These are phyloP conservation scores for Drosophila birchii DNA, from an alignment of 2,888 invertebrate species.

Conservation along the genomic window DNA sequence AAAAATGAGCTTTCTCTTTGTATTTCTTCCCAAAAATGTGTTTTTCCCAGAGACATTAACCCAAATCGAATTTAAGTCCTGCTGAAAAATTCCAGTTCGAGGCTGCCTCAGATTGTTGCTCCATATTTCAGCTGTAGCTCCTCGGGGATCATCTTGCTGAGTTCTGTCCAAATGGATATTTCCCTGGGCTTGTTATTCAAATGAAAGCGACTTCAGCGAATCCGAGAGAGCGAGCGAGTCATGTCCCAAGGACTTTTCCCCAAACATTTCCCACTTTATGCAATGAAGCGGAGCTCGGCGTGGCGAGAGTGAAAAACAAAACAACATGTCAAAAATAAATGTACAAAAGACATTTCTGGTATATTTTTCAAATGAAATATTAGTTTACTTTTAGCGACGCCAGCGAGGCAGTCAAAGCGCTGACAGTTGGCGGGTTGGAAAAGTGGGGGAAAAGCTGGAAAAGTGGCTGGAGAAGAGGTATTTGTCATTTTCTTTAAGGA, in stretches of 20 bases:
- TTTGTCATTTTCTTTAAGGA: constrained; percentile 78
- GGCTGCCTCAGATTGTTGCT: constrained; percentile 15
- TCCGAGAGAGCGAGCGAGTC: constrained; percentile 50
- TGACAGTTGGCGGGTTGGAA: constrained; percentile 56
- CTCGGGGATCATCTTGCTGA: constrained; percentile 36
- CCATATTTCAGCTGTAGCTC: constrained; percentile 23
- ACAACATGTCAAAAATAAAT: constrained; percentile 79
- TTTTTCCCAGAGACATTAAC: constrained; percentile 4
- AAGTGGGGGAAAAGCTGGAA: neutral
- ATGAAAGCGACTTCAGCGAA: constrained; percentile 70
- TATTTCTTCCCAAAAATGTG: neutral
- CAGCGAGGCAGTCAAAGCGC: constrained; percentile 66
- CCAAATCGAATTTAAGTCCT: constrained; percentile 27
- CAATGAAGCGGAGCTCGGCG: constrained; percentile 53
- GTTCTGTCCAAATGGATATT: constrained; percentile 63
- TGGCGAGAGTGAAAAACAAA: constrained; percentile 66
- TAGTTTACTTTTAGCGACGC: constrained; percentile 75
- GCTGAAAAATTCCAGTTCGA: neutral
- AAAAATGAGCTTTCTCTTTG: neutral
- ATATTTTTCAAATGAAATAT: constrained; percentile 79
- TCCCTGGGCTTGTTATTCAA: constrained; percentile 68
- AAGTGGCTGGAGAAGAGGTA: constrained; percentile 47
- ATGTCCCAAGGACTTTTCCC: constrained; percentile 65
- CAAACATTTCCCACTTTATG: constrained; percentile 55
- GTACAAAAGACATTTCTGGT: constrained; percentile 78